These are phyloP conservation scores for Epiblema foenella DNA, from an alignment of 2,888 invertebrate species.

Conservation along the genomic window DNA sequence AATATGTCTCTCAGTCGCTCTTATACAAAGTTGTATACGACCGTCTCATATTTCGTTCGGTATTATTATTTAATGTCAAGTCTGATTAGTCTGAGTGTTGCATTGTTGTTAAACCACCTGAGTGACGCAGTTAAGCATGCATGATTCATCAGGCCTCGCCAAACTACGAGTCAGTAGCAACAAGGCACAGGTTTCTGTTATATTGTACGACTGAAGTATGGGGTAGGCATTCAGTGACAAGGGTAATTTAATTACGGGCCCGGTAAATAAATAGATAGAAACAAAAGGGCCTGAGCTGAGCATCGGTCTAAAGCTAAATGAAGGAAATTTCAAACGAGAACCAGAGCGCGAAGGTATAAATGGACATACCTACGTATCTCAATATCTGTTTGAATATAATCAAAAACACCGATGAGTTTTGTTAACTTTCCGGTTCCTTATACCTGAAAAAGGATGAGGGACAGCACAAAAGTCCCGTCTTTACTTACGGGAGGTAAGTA, in stretches of 20 bases:
- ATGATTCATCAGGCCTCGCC: slow-evolving; percentile 11
- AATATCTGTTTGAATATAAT: slow-evolving; percentile 32
- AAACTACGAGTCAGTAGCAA: slow-evolving; percentile 4
- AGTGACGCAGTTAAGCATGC: not conserved
- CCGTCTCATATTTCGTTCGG: no score
- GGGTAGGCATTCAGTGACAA: slow-evolving; percentile 38
- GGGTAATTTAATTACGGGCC: slow-evolving; percentile 40
- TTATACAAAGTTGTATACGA: no score
- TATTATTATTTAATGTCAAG: no score
- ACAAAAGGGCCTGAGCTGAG: slow-evolving; percentile 21
- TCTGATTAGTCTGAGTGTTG: not conserved
- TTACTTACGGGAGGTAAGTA: not conserved
- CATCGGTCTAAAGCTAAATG: slow-evolving; percentile 36
- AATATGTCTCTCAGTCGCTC: no score
- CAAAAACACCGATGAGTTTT: slow-evolving; percentile 15
- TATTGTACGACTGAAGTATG: slow-evolving; percentile 15
- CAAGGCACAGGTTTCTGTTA: slow-evolving; percentile 26
- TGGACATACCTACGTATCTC: slow-evolving; percentile 16
- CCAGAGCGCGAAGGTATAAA: slow-evolving; percentile 19
- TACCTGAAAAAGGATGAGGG: not conserved
- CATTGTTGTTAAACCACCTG: not conserved
- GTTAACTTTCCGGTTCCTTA: slow-evolving; percentile 15
- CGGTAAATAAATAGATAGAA: slow-evolving; percentile 37
- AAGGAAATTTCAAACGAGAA: slow-evolving; percentile 31
- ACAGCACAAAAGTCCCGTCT: not conserved